These are phyloP conservation scores for Pseudonaja textilis DNA, from an alignment of 2,113 vertebrate species.

Conservation along the genomic window DNA sequence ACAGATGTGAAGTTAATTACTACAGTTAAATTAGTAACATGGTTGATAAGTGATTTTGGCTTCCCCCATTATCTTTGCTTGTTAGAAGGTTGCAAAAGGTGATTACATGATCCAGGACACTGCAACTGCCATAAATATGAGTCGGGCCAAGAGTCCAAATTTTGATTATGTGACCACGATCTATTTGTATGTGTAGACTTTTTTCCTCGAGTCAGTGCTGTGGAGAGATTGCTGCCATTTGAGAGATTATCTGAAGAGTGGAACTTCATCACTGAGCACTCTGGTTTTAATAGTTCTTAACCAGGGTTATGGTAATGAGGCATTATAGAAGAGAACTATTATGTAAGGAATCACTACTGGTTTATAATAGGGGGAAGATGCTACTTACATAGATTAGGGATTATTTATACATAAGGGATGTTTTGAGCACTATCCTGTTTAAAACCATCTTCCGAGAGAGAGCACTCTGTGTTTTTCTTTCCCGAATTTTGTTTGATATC, in stretches of 20 bases:
- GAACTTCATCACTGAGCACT: not conserved
- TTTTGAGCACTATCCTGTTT: not conserved
- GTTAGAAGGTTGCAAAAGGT: not conserved
- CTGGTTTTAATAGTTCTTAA: not conserved
- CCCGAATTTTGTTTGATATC: not conserved
- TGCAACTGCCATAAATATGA: not conserved
- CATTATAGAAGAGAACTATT: not conserved
- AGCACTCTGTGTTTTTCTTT: not conserved
- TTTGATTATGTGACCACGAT: not conserved
- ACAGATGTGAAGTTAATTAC: not conserved
- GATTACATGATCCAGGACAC: not conserved
- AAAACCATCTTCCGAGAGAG: not conserved
- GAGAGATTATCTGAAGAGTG: not conserved
- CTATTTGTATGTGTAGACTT: not conserved
- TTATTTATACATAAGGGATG: not conserved
- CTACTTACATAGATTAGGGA: not conserved
- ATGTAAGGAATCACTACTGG: not conserved
- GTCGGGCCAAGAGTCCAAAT: not conserved
- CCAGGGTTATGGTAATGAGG: not conserved
- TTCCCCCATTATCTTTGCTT: not conserved
- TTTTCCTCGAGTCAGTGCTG: not conserved
- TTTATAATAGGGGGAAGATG: not conserved
- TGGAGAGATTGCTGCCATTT: not conserved
- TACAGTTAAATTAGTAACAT: not conserved
- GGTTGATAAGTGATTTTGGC: not conserved